Conservation (phyloP, 2,113 vertebrate species). For the Panurus biarmicus region DNA sequence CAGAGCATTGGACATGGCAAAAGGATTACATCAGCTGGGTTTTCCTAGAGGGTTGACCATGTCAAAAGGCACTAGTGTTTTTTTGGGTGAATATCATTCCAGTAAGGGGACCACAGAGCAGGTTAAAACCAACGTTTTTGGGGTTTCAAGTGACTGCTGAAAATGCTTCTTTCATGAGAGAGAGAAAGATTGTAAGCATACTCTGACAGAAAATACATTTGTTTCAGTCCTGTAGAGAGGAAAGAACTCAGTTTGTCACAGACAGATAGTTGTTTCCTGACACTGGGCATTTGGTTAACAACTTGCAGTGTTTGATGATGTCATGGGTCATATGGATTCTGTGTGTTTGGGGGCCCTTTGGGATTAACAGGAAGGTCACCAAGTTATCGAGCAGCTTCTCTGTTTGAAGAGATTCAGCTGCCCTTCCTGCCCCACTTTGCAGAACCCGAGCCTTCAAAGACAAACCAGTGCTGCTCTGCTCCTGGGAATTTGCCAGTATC, state of each 20-base stretch:
- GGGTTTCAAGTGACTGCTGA: background rate
- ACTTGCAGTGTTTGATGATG: slow-evolving; percentile 11
- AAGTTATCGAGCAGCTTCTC: slow-evolving; percentile 18
- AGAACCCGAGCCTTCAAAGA: background rate
- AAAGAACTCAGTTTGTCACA: background rate
- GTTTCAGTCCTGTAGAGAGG: background rate
- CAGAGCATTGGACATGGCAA: too few relatives aligned
- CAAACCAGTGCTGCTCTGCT: background rate
- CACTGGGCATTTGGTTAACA: slow-evolving; percentile 8
- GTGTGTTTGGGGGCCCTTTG: background rate
- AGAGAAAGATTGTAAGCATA: background rate
- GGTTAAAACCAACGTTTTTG: background rate
- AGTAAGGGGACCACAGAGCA: background rate
- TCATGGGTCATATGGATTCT: slow-evolving; percentile 24
- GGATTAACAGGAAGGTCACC: slow-evolving; percentile 52
- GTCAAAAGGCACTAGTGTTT: background rate
- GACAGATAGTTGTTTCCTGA: slow-evolving; percentile 55
- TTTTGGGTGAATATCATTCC: background rate
- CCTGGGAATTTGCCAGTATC: background rate
- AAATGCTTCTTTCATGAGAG: background rate
- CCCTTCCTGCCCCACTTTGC: background rate
- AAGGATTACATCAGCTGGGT: background rate
- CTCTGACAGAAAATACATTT: background rate
- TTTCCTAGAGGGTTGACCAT: background rate
- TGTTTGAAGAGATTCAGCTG: slow-evolving; percentile 12